phyloP scores from a whole-genome alignment of 2,113 vertebrate genomes.

The Ceyx margarethae region DNA sequence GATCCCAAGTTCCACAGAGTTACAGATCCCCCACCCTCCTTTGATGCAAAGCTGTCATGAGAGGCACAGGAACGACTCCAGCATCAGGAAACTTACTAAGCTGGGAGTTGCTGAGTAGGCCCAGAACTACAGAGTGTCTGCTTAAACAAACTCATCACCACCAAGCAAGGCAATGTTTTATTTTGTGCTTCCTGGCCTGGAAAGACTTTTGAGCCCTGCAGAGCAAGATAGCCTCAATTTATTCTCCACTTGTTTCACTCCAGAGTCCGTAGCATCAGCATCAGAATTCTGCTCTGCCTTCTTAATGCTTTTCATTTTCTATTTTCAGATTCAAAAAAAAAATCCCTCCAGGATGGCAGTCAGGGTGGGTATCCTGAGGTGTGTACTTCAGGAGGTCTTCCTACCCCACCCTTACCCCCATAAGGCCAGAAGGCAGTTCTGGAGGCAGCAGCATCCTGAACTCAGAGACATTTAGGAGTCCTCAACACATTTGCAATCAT shows the following conservation, averaged over 20 bases:
- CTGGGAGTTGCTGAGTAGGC: background rate
- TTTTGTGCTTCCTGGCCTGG: background rate
- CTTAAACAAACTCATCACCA: background rate
- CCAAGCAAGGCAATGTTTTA: background rate
- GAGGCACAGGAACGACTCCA: background rate
- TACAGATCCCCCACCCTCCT: background rate
- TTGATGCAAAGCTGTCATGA: fast-evolving
- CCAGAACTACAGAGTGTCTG: background rate
- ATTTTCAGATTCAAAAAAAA: background rate
- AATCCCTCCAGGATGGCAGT: background rate
- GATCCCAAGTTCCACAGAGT: background rate
- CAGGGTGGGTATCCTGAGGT: background rate
- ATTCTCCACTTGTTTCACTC: background rate
- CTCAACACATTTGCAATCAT: background rate
- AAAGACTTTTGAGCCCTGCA: background rate
- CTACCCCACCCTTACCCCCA: background rate
- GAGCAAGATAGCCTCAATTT: background rate
- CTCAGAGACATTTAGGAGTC: background rate
- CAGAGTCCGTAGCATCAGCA: background rate
- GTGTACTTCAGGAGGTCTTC: background rate
- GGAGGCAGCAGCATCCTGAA: background rate
- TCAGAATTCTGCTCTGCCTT: background rate
- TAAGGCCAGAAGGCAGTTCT: background rate
- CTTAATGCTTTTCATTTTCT: background rate
- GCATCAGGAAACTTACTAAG: background rate